Evolutionary conservation across 2,113 vertebrate genomes (phyloP).

Genomic region (Myotis yumanensis): DNA sequence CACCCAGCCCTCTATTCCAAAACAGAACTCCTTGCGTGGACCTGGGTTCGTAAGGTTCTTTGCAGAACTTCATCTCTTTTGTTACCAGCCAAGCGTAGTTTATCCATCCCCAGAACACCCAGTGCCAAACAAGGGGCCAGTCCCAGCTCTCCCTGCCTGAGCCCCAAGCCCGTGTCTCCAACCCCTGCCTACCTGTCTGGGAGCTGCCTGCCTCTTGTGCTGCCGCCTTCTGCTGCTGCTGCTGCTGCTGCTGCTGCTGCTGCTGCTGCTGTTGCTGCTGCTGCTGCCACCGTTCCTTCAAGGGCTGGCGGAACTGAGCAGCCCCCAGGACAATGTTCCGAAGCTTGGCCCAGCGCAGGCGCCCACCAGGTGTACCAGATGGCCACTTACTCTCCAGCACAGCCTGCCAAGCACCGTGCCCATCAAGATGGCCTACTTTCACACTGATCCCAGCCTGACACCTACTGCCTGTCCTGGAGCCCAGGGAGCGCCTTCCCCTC

Average conservation of each 20-base stretch:
- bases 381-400: slow-evolving; percentile 98
- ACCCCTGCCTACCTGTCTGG: slow-evolving; percentile 63
- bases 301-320: slow-evolving; percentile 93
- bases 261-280: not conserved
- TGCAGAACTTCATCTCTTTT: not conserved
- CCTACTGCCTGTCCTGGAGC: not conserved
- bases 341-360: slow-evolving; percentile 95
- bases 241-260: not conserved
- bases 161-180: not conserved
- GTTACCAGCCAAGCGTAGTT: not conserved
- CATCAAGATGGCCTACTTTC: not conserved
- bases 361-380: slow-evolving; percentile 90
- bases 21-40: not conserved
- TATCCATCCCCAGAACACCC: not conserved
- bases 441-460: not conserved
- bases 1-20: not conserved
- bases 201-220: slow-evolving; percentile 1
- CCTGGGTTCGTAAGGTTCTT: not conserved
- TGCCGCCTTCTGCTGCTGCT: not conserved
- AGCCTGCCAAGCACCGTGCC: slow-evolving; percentile 82
- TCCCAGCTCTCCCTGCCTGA: not conserved
- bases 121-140: not conserved
- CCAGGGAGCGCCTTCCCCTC: not conserved
- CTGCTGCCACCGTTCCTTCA: slow-evolving; percentile 80
- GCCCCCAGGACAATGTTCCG: slow-evolving; percentile 94